Evolutionary conservation across 2,888 invertebrate species (phyloP).

Genomic region (Octonoba sinensis): DNA sequence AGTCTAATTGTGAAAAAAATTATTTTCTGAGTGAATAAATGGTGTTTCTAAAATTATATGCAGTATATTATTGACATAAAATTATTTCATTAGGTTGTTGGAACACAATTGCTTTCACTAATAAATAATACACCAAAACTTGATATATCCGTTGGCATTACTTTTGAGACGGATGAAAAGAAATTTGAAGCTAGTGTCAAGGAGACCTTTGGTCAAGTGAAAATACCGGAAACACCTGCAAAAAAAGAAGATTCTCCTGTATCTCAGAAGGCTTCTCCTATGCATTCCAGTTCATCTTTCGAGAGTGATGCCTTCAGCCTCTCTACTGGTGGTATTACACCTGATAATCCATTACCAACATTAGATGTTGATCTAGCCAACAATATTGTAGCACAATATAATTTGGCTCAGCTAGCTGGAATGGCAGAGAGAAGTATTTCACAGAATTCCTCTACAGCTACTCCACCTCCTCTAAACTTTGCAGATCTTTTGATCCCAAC

Average conservation of each 20-base stretch:
- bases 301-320: conserved; percentile 70
- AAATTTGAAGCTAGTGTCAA: conserved; percentile 81
- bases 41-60: no score
- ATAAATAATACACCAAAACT: conserved; percentile 86
- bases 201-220: conserved; percentile 70
- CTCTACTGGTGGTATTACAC: conserved; percentile 69
- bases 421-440: conserved; percentile 75
- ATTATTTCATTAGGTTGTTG: conserved; percentile 75
- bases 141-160: conserved; percentile 80
- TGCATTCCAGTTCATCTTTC: conserved; percentile 70
- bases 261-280: conserved; percentile 66
- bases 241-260: conserved; percentile 56
- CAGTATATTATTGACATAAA: neutral
- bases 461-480: conserved; percentile 76
- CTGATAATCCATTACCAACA: conserved; percentile 68
- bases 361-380: conserved; percentile 66
- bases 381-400: conserved; percentile 78
- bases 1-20: no score
- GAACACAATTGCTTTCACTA: conserved; percentile 82
- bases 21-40: no score
- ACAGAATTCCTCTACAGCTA: conserved; percentile 71
- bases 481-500: conserved; percentile 75
- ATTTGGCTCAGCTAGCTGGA: conserved; percentile 85
- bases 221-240: conserved; percentile 33
- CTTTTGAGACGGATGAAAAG: conserved; percentile 83